These are phyloP conservation scores for Sibirionetta formosa DNA, from an alignment of 2,797 vertebrate species.

Conservation along the genomic window DNA sequence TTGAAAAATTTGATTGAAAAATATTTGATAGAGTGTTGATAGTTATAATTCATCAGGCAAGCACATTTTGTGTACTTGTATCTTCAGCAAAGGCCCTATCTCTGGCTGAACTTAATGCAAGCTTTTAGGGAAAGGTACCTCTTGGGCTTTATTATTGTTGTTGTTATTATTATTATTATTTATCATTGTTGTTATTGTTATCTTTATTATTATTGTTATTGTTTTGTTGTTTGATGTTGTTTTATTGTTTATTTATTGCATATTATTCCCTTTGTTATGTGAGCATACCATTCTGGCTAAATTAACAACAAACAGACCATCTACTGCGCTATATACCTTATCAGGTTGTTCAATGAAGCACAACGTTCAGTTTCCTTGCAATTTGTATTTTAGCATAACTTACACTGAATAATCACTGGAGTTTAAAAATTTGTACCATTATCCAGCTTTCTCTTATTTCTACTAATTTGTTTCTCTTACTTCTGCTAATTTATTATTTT, in stretches of 20 bases:
- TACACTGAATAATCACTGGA: background rate
- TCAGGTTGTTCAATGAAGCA: background rate
- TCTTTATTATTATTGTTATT: background rate
- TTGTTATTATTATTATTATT: too few relatives aligned
- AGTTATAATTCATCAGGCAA: background rate
- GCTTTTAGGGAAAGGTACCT: background rate
- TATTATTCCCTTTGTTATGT: background rate
- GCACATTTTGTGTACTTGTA: background rate
- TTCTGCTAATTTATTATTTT: slow-evolving; percentile 18
- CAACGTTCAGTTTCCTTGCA: background rate
- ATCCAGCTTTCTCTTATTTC: background rate
- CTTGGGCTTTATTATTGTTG: background rate
- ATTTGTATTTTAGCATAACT: slow-evolving; percentile 9
- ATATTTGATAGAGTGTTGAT: background rate
- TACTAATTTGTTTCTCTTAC: background rate
- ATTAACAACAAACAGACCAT: slow-evolving; percentile 10
- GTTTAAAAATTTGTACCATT: background rate
- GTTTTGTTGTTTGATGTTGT: background rate
- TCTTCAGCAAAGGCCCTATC: background rate
- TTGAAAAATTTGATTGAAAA: background rate
- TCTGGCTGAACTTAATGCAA: background rate
- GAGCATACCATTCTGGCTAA: background rate
- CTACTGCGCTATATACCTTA: background rate
- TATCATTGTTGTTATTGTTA: background rate
- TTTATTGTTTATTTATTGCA: background rate